Conservation (phyloP, 2,113 vertebrate genomes). For the Verasper variegatus region DNA sequence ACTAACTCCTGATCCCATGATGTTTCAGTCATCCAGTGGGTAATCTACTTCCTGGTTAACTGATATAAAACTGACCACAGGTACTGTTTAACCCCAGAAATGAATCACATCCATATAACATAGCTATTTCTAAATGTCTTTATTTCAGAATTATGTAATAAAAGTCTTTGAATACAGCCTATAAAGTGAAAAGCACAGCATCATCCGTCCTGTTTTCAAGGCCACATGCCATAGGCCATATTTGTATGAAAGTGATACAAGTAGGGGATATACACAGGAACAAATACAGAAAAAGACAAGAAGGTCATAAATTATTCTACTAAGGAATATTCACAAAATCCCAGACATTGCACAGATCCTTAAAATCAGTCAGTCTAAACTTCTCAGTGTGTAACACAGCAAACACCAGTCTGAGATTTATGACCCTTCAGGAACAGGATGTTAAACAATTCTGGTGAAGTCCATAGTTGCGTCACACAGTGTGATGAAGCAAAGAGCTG, state of each 20-base stretch:
- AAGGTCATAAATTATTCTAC: too few species aligned
- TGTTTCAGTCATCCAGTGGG: neutral
- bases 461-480: slow-evolving; percentile 43
- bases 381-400: neutral
- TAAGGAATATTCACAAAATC: neutral
- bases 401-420: slow-evolving; percentile 1
- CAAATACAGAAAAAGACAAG: too few species aligned
- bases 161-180: neutral
- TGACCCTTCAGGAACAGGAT: slow-evolving; percentile 52
- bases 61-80: neutral
- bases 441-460: slow-evolving; percentile 52
- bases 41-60: slow-evolving; percentile 13
- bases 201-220: slow-evolving; percentile 2
- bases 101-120: neutral
- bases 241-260: neutral
- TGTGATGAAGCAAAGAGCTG: slow-evolving; percentile 16
- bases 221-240: neutral
- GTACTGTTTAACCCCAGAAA: neutral
- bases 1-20: neutral
- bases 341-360: slow-evolving; percentile 10
- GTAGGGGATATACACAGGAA: too few species aligned
- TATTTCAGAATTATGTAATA: neutral
- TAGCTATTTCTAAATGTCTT: neutral
- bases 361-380: slow-evolving; percentile 11
- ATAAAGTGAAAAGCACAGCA: neutral